Conservation (phyloP, 2,888 invertebrate species). For the Drosophila siamana region DNA sequence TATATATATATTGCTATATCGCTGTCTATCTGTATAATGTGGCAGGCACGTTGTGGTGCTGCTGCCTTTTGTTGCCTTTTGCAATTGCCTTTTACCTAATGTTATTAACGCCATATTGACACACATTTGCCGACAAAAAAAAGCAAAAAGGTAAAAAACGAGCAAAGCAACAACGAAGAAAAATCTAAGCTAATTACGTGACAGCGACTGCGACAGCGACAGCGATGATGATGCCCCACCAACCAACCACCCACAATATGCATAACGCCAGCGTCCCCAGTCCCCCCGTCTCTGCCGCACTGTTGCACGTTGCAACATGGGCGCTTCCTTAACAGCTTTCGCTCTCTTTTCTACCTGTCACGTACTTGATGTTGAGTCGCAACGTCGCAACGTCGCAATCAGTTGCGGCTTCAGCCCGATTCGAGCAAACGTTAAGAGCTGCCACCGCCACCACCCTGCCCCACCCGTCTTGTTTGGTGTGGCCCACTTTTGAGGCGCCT, state of each 20-base stretch:
- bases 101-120: conserved; percentile 77
- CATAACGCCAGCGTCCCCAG: conserved; percentile 1
- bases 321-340: conserved; percentile 56
- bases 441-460: neutral
- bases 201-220: conserved; percentile 39
- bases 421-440: conserved; percentile 27
- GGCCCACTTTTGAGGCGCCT: conserved; percentile 16
- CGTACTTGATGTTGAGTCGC: conserved; percentile 32
- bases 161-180: conserved; percentile 52
- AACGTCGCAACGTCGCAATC: conserved; percentile 25
- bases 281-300: neutral
- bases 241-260: neutral
- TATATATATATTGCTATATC: neutral
- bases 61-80: conserved; percentile 19
- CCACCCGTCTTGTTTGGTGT: too few species aligned
- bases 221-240: neutral
- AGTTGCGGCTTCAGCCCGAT: conserved; percentile 28
- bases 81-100: conserved; percentile 72
- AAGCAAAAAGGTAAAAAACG: too few species aligned
- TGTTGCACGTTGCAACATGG: conserved; percentile 35
- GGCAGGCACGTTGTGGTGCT: conserved; percentile 25
- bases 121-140: conserved; percentile 63
- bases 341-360: conserved; percentile 55
- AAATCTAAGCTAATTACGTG: conserved; percentile 80
- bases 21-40: conserved; percentile 42